A percentile compares a stretch with the other conserved stretches of the same genome.
phyloP scores from a whole-genome alignment of 1,140 invertebrate species.

The Brachionus koreanus region DNA sequence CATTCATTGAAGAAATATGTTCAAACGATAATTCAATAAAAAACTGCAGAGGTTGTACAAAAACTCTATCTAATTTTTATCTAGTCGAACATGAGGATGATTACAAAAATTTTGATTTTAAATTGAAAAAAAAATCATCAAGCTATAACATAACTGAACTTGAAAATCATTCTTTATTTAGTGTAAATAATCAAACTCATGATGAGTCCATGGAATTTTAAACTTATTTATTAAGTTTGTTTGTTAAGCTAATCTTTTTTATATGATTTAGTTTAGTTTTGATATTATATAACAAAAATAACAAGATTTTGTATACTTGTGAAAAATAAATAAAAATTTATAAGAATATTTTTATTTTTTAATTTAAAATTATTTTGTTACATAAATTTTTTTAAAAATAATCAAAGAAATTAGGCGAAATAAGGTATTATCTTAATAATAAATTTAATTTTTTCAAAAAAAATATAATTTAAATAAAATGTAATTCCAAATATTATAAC shows the following conservation, averaged over 20 bases:
- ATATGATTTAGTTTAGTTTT: background rate
- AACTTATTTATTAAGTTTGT: background rate
- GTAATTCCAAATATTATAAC: too few species aligned
- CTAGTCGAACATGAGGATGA: slow-evolving; percentile 19
- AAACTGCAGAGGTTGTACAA: background rate
- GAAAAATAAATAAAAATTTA: background rate
- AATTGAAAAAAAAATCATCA: background rate
- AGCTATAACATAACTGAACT: background rate
- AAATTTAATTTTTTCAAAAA: too few species aligned
- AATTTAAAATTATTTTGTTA: too few species aligned
- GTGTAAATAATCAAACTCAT: background rate
- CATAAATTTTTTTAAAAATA: too few species aligned
- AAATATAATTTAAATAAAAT: too few species aligned
- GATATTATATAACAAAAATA: background rate
- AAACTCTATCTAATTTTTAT: background rate
- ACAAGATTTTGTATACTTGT: background rate
- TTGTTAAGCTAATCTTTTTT: background rate
- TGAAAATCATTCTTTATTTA: background rate
- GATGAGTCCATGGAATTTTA: background rate
- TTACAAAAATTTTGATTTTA: background rate
- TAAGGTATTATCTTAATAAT: too few species aligned
- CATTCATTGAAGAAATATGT: background rate
- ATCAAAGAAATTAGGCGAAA: too few species aligned
- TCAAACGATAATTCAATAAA: background rate
- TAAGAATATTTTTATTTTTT: background rate